Conservation (phyloP, 1,140 invertebrate species). For the Euglossa dilemma region DNA sequence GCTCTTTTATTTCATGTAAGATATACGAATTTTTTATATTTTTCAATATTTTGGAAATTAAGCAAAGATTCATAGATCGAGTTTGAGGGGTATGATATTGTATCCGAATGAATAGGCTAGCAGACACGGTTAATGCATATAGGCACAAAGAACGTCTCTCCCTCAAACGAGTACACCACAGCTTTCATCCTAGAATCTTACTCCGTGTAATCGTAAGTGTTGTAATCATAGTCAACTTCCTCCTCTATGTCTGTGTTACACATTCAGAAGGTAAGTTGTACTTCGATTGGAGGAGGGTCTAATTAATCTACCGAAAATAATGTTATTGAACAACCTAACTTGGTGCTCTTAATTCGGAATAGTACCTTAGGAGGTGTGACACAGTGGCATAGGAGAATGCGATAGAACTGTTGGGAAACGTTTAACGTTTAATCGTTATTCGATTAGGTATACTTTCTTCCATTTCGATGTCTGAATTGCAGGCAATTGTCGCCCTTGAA, state of each 20-base stretch:
- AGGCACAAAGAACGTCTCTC: constrained; percentile 33
- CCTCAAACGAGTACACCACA: constrained; percentile 67
- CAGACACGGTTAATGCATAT: constrained; percentile 3
- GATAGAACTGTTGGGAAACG: constrained; percentile 5
- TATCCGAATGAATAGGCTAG: neutral
- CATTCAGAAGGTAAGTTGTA: constrained; percentile 72
- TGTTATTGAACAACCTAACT: constrained; percentile 34
- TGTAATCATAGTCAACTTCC: constrained; percentile 79
- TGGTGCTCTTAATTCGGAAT: constrained; percentile 41
- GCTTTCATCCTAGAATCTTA: constrained; percentile 73
- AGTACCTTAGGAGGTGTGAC: constrained; percentile 42
- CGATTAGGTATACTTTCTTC: constrained; percentile 81
- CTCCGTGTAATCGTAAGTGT: constrained; percentile 80
- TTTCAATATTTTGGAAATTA: neutral
- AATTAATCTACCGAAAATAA: constrained; percentile 57
- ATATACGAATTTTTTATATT: neutral
- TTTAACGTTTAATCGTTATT: neutral
- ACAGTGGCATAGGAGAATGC: constrained; percentile 31
- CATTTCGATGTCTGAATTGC: constrained; percentile 85
- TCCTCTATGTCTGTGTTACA: constrained; percentile 77
- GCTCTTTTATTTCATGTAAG: neutral
- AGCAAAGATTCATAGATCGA: neutral
- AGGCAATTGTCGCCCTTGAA: constrained; percentile 87
- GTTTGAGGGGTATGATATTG: neutral
- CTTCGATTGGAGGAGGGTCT: constrained; percentile 59